Percentiles rank a stretch among this genome's conserved stretches.
Evolutionary conservation across 2,888 invertebrate genomes (phyloP).

Genomic region (Ornithoptera priamus): DNA sequence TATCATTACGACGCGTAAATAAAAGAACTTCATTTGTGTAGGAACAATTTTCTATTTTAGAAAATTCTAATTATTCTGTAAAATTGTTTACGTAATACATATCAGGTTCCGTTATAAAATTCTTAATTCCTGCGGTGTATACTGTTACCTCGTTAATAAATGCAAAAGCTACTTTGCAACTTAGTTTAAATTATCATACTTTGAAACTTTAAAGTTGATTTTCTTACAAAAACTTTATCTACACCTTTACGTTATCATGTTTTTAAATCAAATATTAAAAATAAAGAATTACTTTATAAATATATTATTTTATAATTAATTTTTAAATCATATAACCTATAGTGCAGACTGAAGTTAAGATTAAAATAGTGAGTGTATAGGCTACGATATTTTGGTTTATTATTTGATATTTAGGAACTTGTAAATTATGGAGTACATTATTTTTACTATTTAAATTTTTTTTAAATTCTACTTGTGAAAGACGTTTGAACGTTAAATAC

Average conservation of each 20-base stretch:
- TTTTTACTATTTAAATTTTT: too few species aligned
- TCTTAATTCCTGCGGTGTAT: conserved; percentile 8
- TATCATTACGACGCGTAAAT: too few species aligned
- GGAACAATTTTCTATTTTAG: too few species aligned
- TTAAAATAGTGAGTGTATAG: conserved; percentile 13
- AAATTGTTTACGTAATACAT: not conserved
- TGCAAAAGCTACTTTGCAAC: not conserved
- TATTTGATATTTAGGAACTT: not conserved
- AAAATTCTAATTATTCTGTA: not conserved
- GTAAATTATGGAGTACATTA: not conserved
- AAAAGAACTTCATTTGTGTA: too few species aligned
- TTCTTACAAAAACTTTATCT: not conserved
- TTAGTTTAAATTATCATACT: conserved; percentile 20
- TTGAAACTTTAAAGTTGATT: conserved; percentile 5
- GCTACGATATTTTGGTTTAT: not conserved
- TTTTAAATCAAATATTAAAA: not conserved
- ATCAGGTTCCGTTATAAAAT: not conserved
- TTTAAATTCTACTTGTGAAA: too few species aligned
- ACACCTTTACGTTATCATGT: not conserved
- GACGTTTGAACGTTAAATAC: too few species aligned
- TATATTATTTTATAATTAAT: not conserved
- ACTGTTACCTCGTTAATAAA: not conserved
- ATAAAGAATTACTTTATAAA: not conserved
- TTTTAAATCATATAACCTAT: not conserved
- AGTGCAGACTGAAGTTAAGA: not conserved